Base-by-base conservation (phyloP, 2,797 vertebrate species). In the Labeo calbasu region DNA sequence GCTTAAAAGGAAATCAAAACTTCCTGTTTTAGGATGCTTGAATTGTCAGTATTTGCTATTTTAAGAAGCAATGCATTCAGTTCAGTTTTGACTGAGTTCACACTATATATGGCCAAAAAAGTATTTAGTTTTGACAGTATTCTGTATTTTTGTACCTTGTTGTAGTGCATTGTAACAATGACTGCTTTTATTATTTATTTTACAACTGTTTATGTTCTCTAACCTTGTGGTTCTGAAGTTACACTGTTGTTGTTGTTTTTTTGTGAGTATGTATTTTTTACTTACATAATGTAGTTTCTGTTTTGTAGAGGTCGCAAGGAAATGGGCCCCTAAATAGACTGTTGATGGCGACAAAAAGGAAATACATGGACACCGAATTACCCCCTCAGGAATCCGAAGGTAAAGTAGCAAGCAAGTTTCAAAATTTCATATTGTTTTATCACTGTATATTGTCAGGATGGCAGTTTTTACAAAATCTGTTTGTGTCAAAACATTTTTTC, bases 311-410 rank as follows among this genome's bases (percentile, higher is more conserved):
- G 94, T 94, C 95, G 82, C 94, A 95, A 92, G 96, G 96, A 93
- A 96, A 93, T 96, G 96, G 95, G 92, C 93, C 93, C 92, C 89
- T 96, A 93, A 96, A 94, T 75, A 95, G 95, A 95, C 93, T 96
- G 87, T 94, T 92, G 94, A 96, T 93, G 95, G 94, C 95, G 88
- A 93, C 95, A 11, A 94, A 95, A 93, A 96, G 94, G 93, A 96
- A 94, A 92, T 94, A 95, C 92, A 95, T 95, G 94, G 96, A 97
- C 89, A 96, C 96, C 87, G 95, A 96, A 94, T 94, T 96, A 88
- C 96, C 97, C 87, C 94, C 94, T 94, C 96, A 95, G 93, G 97
- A 98, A 92, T 97, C 97, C 25, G 98, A 98, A 97, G 97, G 97
- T 98, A 94, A 95, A 91, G 88, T 86, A 83, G 50, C 32, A 87